A percentile compares a stretch with the other conserved stretches of the same genome.
Conservation (phyloP, 92 coral and sea anemone species). For the Porites lobata region DNA sequence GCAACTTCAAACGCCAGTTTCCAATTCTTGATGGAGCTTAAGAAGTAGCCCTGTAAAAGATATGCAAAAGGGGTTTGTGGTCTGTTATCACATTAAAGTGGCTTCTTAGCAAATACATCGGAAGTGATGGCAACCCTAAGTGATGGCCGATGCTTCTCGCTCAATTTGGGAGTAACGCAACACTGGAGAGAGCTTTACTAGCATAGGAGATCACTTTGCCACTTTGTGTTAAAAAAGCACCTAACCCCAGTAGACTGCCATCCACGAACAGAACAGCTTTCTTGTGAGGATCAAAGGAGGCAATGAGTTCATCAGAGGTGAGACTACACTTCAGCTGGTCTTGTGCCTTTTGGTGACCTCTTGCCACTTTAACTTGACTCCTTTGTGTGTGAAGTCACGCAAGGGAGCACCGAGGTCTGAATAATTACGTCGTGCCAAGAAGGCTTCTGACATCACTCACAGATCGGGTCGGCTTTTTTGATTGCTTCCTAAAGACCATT, state of each 20-base stretch:
- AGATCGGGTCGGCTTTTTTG: too few species aligned
- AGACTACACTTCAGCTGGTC: slow-evolving; percentile 44
- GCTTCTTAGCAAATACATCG: background rate
- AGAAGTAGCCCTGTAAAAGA: slow-evolving; percentile 8
- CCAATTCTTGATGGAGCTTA: background rate
- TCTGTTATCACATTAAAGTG: slow-evolving; percentile 15
- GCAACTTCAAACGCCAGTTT: too few species aligned
- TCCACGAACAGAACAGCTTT: slow-evolving; percentile 45
- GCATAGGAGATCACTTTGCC: slow-evolving; percentile 43
- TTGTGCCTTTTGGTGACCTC: slow-evolving; percentile 42
- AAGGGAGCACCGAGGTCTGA: slow-evolving; percentile 54
- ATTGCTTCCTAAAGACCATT: background rate
- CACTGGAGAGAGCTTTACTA: slow-evolving; percentile 50
- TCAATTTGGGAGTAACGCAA: slow-evolving; percentile 41
- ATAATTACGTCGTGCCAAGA: slow-evolving; percentile 53
- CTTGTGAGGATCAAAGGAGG: slow-evolving; percentile 49
- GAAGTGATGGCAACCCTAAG: too few species aligned
- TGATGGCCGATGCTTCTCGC: too few species aligned
- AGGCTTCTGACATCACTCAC: slow-evolving; percentile 69
- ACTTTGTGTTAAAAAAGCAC: slow-evolving; percentile 38
- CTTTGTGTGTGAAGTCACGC: slow-evolving; percentile 56
- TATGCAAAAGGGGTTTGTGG: too few species aligned
- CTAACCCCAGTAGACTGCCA: slow-evolving; percentile 51
- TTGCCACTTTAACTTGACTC: slow-evolving; percentile 29
- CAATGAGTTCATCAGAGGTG: slow-evolving; percentile 56